phyloP scores from a whole-genome alignment of 1,140 invertebrate genomes.

The Chrysomallon squamiferum region DNA sequence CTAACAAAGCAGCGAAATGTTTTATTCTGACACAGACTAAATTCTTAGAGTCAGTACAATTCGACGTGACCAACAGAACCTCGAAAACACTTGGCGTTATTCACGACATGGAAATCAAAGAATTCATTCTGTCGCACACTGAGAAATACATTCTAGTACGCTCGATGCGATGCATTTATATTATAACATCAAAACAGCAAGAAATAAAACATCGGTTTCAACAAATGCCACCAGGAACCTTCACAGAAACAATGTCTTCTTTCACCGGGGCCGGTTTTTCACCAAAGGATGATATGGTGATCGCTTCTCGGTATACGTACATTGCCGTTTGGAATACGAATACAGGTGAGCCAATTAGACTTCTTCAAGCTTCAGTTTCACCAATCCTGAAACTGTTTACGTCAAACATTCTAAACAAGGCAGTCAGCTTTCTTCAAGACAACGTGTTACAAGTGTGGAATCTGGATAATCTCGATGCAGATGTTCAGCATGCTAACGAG shows the following conservation, averaged over 20 bases:
- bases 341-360: slow-evolving; percentile 40
- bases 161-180: slow-evolving; percentile 32
- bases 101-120: slow-evolving; percentile 11
- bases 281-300: slow-evolving; percentile 40
- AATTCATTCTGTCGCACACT: slow-evolving; percentile 41
- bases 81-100: neutral
- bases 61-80: slow-evolving; percentile 35
- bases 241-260: slow-evolving; percentile 38
- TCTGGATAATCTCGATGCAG: slow-evolving; percentile 48
- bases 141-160: slow-evolving; percentile 41
- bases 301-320: slow-evolving; percentile 48
- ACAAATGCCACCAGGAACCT: slow-evolving; percentile 37
- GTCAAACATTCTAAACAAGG: slow-evolving; percentile 44
- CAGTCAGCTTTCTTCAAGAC: slow-evolving; percentile 42
- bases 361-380: slow-evolving; percentile 40
- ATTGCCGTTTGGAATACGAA: slow-evolving; percentile 48
- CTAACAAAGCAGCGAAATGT: slow-evolving; percentile 32
- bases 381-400: slow-evolving; percentile 42
- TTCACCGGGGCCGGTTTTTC: slow-evolving; percentile 51
- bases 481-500: slow-evolving; percentile 39
- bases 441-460: slow-evolving; percentile 56
- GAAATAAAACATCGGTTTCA: slow-evolving; percentile 28
- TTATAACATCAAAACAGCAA: slow-evolving; percentile 33
- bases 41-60: slow-evolving; percentile 33
- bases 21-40: slow-evolving; percentile 44